Base-by-base conservation (phyloP, 2,113 vertebrate species). In the Vanacampus margaritifer region DNA sequence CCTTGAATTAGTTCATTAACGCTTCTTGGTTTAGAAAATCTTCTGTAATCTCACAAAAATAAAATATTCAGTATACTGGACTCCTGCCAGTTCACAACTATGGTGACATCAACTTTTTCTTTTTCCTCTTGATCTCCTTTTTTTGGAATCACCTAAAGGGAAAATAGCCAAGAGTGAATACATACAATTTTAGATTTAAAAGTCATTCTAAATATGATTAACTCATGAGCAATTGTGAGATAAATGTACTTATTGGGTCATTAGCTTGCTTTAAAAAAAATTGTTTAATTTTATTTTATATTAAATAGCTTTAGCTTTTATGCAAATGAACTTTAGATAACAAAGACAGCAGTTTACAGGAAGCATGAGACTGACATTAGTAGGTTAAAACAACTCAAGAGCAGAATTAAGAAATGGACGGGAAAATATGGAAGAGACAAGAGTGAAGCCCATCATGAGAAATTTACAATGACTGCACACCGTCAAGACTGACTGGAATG, bases 41-140 rank as follows among this genome's bases (percentile, higher is more conserved):
- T 63, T 64, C 53, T 50, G 75, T 53, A 36, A 17, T 39, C 17
- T 75, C 58, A 65, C 6, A 74, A 72, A 74, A 74, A 74, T 64
- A 78, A 70, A 35, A 45, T 28, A 65, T 14, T 24, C 51, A 12
- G 12, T 19, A 43, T 0, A 69, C 14, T 57, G 24, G 5, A 48
- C 43, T 81, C 68, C 54, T 53, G 79, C 71, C 72, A 79, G 71
- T 59, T 76, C 60, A 66, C 11, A 78, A 66, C 51, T 70, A 59
- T 32, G 2, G 35, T 17, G 36, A 74, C 17, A 46, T 89, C 70
- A 91, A 66, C 67, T 88, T 81, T 85, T 92, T 24, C 87, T 84
- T 79, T 85, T 91, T 67, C 89, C 87, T 86, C 84, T 89, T 0
- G 79, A 56, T 74, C 89, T 91, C 65, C 76, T 89, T 84, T 90